Evolutionary conservation across 2,888 invertebrate species (phyloP), one percentile per base, ranked within the genome.

Genomic region (Pteria penguin): DNA sequence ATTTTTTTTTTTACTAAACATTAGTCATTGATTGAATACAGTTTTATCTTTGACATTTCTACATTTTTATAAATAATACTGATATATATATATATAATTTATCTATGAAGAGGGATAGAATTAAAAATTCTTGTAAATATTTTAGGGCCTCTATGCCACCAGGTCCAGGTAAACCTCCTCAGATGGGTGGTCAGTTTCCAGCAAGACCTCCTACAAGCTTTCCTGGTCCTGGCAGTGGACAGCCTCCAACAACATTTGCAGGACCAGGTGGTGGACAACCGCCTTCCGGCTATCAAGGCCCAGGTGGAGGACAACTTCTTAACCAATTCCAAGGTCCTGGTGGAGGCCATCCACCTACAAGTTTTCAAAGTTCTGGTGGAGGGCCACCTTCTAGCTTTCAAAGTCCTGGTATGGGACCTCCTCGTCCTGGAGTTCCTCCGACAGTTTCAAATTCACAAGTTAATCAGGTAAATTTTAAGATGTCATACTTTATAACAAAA

Each of bases 111-210:
- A 45, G 45, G 8, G 11, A 45, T 45, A 45, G 45, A 45, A 45
- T 62, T 27, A 18, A 24, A 29, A 29, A 31, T 62, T 29, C 26
- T 14, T 2, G 3, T 11, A 62, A 54, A 55, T 66, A 0, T 66
- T 67, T 26, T 62, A 82, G 75, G 57, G 78, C 72, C 18, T 79
- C 79, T 63, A 72, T 69, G 8, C 79, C 75, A 18, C 73, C 60
- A 32, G 78, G 76, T 31, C 78, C 70, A 22, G 73, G 74, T 62
- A 75, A 75, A 52, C 75, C 67, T 66, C 8, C 18, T 45, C 45
- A 45, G 18, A 18, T 27, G 52, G 69, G 52, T 65, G 71, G 63
- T 69, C 71, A 55, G 11, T 73, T 57, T 58, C 74, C 63, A 63
- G 31, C 71, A 22, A 33, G 31, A 14, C 63, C 72, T 14, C 55